Percentiles rank a stretch among this genome's conserved stretches.
Evolutionary conservation across 2,888 invertebrate genomes (phyloP).

Genomic region (Euspilapteryx auroguttella): DNA sequence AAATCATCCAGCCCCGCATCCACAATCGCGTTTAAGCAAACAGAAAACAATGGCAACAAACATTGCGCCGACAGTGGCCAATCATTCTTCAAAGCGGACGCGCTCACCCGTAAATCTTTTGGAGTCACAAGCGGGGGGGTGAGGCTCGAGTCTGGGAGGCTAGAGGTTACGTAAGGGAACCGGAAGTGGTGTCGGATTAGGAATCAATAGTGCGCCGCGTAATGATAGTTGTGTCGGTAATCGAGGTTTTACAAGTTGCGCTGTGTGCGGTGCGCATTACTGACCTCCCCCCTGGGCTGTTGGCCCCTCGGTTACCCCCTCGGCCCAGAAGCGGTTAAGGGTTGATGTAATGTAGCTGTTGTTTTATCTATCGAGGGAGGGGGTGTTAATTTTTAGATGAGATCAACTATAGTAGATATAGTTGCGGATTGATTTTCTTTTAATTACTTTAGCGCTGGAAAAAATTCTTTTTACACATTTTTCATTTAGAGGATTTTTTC

Average conservation of each 20-base stretch:
- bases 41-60: slow-evolving; percentile 7
- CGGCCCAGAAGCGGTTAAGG: too few species aligned
- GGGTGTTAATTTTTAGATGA: too few species aligned
- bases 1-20: not conserved
- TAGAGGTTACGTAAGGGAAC: slow-evolving; percentile 45
- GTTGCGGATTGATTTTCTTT: too few species aligned
- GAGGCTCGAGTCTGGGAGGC: slow-evolving; percentile 3
- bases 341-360: not conserved
- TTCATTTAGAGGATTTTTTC: too few species aligned
- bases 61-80: slow-evolving; percentile 35
- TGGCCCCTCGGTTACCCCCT: too few species aligned
- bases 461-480: too few species aligned
- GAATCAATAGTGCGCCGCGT: slow-evolving; percentile 58
- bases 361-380: not conserved
- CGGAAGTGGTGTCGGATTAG: slow-evolving; percentile 58
- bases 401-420: too few species aligned
- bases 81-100: slow-evolving; percentile 48
- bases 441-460: too few species aligned
- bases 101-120: slow-evolving; percentile 45
- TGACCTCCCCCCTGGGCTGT: not conserved
- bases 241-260: slow-evolving; percentile 33
- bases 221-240: slow-evolving; percentile 56
- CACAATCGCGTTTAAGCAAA: not conserved
- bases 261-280: slow-evolving; percentile 28
- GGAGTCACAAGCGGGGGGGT: slow-evolving; percentile 11